Evolutionary conservation across 2,113 vertebrate genomes (phyloP), one percentile per base, ranked within the genome.

Genomic region (Xenus cinereus): DNA sequence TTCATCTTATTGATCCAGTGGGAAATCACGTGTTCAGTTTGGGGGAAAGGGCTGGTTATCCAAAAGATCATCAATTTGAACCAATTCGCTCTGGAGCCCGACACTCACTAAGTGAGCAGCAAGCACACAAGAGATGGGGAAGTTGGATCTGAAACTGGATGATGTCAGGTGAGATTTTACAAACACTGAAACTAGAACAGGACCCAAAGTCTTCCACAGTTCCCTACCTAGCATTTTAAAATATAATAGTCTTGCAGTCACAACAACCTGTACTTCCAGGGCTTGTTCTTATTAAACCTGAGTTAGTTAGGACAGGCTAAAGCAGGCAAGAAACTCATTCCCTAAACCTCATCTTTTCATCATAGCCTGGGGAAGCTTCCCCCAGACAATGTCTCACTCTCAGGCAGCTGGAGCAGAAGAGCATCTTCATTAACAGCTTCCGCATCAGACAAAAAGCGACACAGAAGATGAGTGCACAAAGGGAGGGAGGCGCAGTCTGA

Each of bases 391-490:
- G 77, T 30, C 62, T 91, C 80, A 41, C 69, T 92, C 82, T 78
- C 69, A 95, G 71, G 91, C 83, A 89, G 94, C 94, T 78, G 90
- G 80, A 92, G 48, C 2, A 92, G 80, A 95, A 90, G 32, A 84
- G 50, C 71, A 57, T 93, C 91, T 91, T 92, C 95, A 91, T 93
- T 84, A 94, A 86, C 88, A 93, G 80, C 89, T 97, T 97, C 94
- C 91, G 33, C 64, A 62, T 68, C 66, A 35, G 69, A 96, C 94
- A 97, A 51, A 89, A 75, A 66, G 93, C 57, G 71, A 87, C 87
- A 87, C 67, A 73, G 53, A 93, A 83, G 57, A 92, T n/a, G 83
- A 81, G 77, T 0, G 48, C 60, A 68, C 92, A 92, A 87, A 87
- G 80, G 37, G 17, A 33, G 39, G 33, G 45, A 43, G 54, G 56